phyloP scores from a whole-genome alignment of 1,140 invertebrate genomes.

The Lanistes nyassanus region DNA sequence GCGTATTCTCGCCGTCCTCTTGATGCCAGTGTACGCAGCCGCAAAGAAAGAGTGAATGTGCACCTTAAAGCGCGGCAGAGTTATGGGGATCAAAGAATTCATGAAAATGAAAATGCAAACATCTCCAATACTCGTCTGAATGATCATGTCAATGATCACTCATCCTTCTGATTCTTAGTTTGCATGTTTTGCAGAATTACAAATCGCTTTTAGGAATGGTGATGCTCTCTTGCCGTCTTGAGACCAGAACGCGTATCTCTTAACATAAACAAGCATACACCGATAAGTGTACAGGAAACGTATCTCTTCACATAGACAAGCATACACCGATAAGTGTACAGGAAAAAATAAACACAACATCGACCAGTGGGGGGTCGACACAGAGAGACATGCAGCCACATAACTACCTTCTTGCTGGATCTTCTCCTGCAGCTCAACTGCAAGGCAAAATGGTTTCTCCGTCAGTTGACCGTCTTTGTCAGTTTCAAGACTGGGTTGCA shows the following conservation, averaged over 20 bases:
- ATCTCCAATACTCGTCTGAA: no score
- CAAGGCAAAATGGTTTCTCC: neutral
- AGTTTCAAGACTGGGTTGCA: neutral
- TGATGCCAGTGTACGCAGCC: no score
- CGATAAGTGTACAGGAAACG: neutral
- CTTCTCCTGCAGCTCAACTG: slow-evolving; percentile 1
- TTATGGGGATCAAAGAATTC: no score
- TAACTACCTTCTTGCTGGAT: neutral
- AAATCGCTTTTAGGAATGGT: no score
- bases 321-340: neutral
- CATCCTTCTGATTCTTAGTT: no score
- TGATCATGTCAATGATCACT: no score
- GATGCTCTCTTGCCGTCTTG: neutral
- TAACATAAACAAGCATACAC: neutral
- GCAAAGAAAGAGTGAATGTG: no score
- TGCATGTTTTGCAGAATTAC: no score
- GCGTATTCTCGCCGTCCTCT: no score
- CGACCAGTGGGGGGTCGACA: neutral
- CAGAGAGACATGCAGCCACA: neutral
- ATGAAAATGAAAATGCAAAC: no score
- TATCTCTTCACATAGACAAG: neutral
- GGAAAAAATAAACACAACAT: neutral
- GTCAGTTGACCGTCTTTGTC: neutral
- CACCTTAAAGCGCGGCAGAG: no score
- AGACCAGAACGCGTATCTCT: neutral